phyloP scores from a whole-genome alignment of 2,797 vertebrate genomes.

The Cirrhinus molitorella region DNA sequence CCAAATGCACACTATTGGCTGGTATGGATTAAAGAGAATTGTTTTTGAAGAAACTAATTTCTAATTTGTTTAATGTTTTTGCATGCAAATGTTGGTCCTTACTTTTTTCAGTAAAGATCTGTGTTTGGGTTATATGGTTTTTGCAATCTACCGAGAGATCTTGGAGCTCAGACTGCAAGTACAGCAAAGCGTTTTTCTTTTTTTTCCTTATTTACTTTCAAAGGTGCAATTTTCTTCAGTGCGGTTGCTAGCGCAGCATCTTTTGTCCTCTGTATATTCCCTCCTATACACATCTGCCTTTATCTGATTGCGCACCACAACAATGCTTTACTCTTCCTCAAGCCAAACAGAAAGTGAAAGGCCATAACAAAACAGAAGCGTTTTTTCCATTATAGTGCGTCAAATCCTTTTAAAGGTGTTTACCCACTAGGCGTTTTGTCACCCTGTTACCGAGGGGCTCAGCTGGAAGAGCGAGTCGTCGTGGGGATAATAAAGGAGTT shows the following conservation, averaged over 20 bases:
- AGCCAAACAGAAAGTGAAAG: slow-evolving; percentile 67
- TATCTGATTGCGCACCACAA: slow-evolving; percentile 75
- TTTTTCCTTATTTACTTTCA: slow-evolving; percentile 33
- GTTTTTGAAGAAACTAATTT: not conserved
- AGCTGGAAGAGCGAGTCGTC: slow-evolving; percentile 68
- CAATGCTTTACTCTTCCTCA: slow-evolving; percentile 70
- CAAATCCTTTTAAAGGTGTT: slow-evolving; percentile 78
- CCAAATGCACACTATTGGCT: too few relatives aligned
- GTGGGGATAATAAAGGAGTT: slow-evolving; percentile 72
- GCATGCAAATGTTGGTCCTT: not conserved
- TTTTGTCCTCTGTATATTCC: slow-evolving; percentile 69
- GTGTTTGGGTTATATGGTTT: not conserved
- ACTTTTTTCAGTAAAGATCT: not conserved
- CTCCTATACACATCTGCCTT: slow-evolving; percentile 72
- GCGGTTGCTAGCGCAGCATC: slow-evolving; percentile 70
- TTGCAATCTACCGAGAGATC: not conserved
- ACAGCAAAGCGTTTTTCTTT: slow-evolving; percentile 20
- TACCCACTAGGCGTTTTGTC: slow-evolving; percentile 69
- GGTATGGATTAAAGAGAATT: not conserved
- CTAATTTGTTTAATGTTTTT: not conserved
- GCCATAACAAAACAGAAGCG: slow-evolving; percentile 70
- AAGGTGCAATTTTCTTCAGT: slow-evolving; percentile 68
- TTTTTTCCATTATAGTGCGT: slow-evolving; percentile 70
- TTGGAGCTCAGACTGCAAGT: not conserved
- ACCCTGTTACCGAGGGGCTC: slow-evolving; percentile 69